Percentiles rank a stretch among this genome's conserved stretches.
These are phyloP conservation scores for Coilia nasus DNA, from an alignment of 2,797 vertebrate species.

Conservation along the genomic window DNA sequence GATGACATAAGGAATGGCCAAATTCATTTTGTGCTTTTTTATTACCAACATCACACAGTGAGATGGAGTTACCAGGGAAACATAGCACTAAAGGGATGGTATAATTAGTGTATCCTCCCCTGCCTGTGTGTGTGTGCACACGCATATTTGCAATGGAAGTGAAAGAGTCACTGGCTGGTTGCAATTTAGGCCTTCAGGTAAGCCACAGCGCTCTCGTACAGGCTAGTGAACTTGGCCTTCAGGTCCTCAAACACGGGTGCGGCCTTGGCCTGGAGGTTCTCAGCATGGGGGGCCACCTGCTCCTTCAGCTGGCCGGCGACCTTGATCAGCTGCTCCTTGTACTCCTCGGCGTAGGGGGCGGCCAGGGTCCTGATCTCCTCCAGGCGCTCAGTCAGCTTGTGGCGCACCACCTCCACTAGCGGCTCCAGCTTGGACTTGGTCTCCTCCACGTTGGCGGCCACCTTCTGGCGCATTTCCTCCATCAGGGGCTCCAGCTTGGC, in stretches of 20 bases:
- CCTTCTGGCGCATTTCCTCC: constrained; percentile 62
- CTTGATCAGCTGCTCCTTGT: constrained; percentile 70
- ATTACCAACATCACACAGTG: constrained; percentile 12
- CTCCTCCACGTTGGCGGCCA: constrained; percentile 69
- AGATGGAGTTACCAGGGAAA: neutral
- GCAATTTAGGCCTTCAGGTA: constrained; percentile 41
- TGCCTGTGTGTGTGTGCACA: neutral
- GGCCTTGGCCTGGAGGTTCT: constrained; percentile 65
- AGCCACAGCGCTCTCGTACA: constrained; percentile 67
- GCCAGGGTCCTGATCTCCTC: constrained; percentile 67
- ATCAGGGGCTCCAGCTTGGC: constrained; percentile 62
- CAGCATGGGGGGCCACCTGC: constrained; percentile 53
- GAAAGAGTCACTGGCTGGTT: neutral
- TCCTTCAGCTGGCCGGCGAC: constrained; percentile 54
- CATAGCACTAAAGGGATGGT: neutral
- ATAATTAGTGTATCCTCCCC: neutral
- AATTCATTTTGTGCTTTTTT: neutral
- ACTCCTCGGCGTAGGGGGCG: constrained; percentile 65
- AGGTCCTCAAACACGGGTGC: constrained; percentile 70
- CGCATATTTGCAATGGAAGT: neutral
- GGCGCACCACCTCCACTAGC: constrained; percentile 64
- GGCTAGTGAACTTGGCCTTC: constrained; percentile 61
- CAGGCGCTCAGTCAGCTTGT: constrained; percentile 63
- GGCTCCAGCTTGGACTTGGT: constrained; percentile 70
- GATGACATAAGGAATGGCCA: neutral